These are phyloP conservation scores for Laticauda colubrina DNA, from an alignment of 2,113 vertebrate species.

Conservation along the genomic window DNA sequence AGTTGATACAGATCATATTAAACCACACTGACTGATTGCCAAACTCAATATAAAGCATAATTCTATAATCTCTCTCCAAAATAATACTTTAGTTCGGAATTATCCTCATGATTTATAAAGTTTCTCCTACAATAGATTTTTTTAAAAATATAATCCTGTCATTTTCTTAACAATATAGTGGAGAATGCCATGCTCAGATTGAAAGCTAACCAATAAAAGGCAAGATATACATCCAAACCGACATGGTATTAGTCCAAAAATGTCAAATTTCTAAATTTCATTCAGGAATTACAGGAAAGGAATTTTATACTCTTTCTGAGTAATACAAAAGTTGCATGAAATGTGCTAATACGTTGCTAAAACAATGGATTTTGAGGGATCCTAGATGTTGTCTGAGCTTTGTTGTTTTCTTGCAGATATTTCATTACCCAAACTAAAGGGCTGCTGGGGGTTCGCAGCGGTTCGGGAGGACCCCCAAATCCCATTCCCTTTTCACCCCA, in stretches of 20 bases:
- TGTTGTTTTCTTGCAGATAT: neutral
- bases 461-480: too few relatives aligned
- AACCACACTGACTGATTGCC: neutral
- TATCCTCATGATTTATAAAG: neutral
- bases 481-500: too few relatives aligned
- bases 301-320: neutral
- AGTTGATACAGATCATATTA: neutral
- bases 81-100: neutral
- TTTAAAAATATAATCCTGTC: neutral
- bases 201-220: neutral
- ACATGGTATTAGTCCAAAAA: neutral
- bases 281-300: neutral
- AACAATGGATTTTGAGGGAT: neutral
- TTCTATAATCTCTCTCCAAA: neutral
- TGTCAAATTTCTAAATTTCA: neutral
- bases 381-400: neutral
- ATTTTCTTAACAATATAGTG: neutral
- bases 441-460: too few relatives aligned
- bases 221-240: neutral
- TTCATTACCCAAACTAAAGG: neutral
- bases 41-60: neutral
- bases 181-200: neutral
- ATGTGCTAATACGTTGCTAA: conserved; percentile 13
- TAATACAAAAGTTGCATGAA: neutral
- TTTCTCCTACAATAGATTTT: neutral